A percentile compares a stretch with the other conserved stretches of the same genome.
Evolutionary conservation across 2,888 invertebrate genomes (phyloP).

Genomic region (Acrobasis suavella): DNA sequence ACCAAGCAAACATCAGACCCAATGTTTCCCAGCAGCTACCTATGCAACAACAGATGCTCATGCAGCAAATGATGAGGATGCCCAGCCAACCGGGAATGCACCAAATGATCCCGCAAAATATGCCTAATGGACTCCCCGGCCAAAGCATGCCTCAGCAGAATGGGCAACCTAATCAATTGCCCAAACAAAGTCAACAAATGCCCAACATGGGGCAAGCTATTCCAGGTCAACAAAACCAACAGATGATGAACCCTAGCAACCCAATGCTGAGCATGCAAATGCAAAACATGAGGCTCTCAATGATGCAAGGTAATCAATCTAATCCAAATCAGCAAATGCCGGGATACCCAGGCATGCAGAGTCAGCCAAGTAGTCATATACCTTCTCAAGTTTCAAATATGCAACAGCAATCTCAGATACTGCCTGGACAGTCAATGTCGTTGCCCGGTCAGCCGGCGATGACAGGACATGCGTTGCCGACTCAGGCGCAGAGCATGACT

Average conservation of each 20-base stretch:
- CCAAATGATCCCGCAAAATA: conserved; percentile 55
- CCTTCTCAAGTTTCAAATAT: conserved; percentile 51
- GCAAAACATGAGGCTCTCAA: conserved; percentile 70
- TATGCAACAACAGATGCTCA: conserved; percentile 63
- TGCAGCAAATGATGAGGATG: conserved; percentile 72
- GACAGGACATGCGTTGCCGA: conserved; percentile 39
- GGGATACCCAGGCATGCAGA: conserved; percentile 59
- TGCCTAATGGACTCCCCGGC: conserved; percentile 52
- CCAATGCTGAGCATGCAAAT: conserved; percentile 67
- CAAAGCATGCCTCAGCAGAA: conserved; percentile 53
- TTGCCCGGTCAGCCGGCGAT: conserved; percentile 52
- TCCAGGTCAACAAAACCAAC: conserved; percentile 52
- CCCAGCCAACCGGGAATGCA: conserved; percentile 61
- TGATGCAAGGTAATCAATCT: conserved; percentile 59
- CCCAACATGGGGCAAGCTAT: conserved; percentile 59
- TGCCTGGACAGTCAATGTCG: conserved; percentile 53
- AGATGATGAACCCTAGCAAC: conserved; percentile 57
- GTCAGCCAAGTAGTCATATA: conserved; percentile 50
- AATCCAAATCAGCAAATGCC: conserved; percentile 56
- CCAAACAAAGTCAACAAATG: conserved; percentile 60
- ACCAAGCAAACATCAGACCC: conserved; percentile 59
- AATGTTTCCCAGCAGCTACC: conserved; percentile 56
- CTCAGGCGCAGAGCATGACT: conserved; percentile 46
- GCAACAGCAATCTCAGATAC: conserved; percentile 48
- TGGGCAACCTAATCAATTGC: conserved; percentile 45